A percentile compares a stretch with the other conserved stretches of the same genome.
Evolutionary conservation across 2,113 vertebrate species (phyloP).

Genomic region (Cephalopholis sonnerati): DNA sequence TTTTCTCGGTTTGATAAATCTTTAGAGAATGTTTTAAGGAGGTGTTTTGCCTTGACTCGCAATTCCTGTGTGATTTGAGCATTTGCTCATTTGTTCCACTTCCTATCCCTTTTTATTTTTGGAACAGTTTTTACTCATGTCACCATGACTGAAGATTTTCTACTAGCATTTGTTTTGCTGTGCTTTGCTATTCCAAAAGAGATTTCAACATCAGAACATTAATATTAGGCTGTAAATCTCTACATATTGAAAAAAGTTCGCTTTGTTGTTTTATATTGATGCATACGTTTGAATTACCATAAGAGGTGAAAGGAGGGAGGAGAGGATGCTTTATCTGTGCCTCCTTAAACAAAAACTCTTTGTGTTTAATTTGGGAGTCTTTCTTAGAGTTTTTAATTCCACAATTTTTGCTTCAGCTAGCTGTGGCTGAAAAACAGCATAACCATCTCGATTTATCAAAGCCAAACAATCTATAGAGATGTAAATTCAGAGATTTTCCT

Average conservation of each 20-base stretch:
- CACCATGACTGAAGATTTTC: slow-evolving; percentile 6
- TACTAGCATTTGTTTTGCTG: neutral
- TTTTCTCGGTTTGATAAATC: slow-evolving; percentile 2
- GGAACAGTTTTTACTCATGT: neutral
- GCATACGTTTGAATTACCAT: neutral
- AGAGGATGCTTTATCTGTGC: neutral
- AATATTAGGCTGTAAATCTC: neutral
- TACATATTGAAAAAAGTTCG: neutral
- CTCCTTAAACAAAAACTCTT: neutral
- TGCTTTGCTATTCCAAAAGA: neutral
- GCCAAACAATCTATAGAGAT: neutral
- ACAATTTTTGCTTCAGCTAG: neutral
- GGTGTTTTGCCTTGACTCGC: slow-evolving; percentile 12
- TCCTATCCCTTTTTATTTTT: neutral
- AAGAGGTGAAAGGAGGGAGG: neutral
- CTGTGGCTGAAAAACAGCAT: neutral
- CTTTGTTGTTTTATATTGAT: neutral
- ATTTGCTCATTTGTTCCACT: slow-evolving; percentile 3
- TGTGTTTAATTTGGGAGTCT: neutral
- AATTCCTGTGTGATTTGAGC: slow-evolving; percentile 17
- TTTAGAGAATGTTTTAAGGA: slow-evolving; percentile 20
- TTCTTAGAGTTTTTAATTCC: neutral
- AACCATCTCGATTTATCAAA: neutral
- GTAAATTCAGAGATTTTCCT: too few relatives aligned
- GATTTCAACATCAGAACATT: neutral